Conservation (phyloP, 2,888 invertebrate genomes). For the Chelonus formosanus region DNA sequence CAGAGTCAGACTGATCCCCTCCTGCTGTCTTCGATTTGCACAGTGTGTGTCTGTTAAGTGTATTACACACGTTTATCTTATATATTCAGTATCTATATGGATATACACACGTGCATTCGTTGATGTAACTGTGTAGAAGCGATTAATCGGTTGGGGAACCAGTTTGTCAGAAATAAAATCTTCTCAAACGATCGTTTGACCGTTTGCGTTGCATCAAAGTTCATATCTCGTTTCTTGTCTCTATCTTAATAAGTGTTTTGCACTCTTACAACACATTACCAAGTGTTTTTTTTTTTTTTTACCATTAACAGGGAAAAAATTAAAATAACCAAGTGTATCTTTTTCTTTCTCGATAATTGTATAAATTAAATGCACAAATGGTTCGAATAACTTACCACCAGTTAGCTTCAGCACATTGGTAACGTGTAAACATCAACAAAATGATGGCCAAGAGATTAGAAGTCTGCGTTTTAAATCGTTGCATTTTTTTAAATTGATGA, state of each 20-base stretch:
- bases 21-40: slow-evolving; percentile 16
- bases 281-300: slow-evolving; percentile 13
- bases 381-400: slow-evolving; percentile 59
- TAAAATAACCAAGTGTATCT: not conserved
- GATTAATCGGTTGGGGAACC: slow-evolving; percentile 57
- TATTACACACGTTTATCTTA: no score
- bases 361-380: slow-evolving; percentile 12
- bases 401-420: slow-evolving; percentile 58
- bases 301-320: not conserved
- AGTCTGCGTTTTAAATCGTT: not conserved
- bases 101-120: slow-evolving; percentile 25
- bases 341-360: slow-evolving; percentile 8
- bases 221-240: slow-evolving; percentile 25
- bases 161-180: slow-evolving; percentile 60
- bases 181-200: slow-evolving; percentile 48
- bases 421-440: slow-evolving; percentile 51
- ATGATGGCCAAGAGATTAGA: slow-evolving; percentile 42
- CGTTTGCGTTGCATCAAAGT: slow-evolving; percentile 41
- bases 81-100: slow-evolving; percentile 1
- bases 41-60: slow-evolving; percentile 8
- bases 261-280: slow-evolving; percentile 3
- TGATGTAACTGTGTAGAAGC: slow-evolving; percentile 42
- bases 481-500: not conserved
- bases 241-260: slow-evolving; percentile 21
- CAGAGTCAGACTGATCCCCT: slow-evolving; percentile 18